Evolutionary conservation across 2,113 vertebrate genomes (phyloP).

Genomic region (Scartelaos histophorus): DNA sequence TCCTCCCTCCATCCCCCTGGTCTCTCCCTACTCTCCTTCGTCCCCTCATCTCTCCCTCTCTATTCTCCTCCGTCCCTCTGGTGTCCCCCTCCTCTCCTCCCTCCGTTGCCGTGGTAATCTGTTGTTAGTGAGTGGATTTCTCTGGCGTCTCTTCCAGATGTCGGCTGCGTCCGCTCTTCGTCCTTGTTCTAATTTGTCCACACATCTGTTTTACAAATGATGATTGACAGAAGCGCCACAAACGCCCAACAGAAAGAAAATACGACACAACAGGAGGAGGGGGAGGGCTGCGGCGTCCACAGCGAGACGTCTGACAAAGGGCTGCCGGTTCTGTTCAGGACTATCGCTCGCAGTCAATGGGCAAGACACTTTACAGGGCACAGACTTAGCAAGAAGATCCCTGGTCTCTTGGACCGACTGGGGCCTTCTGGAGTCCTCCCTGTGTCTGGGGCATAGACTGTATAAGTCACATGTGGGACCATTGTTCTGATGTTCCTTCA

Average conservation of each 20-base stretch:
- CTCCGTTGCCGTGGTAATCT: background rate
- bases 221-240: conserved; percentile 10
- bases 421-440: too few relatives aligned
- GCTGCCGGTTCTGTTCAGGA: too few relatives aligned
- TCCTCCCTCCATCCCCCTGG: background rate
- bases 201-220: conserved; percentile 13
- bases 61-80: background rate
- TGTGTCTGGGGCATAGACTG: too few relatives aligned
- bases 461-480: too few relatives aligned
- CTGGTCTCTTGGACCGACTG: too few relatives aligned
- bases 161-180: background rate
- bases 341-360: too few relatives aligned
- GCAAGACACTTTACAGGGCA: too few relatives aligned
- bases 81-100: too few relatives aligned
- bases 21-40: background rate
- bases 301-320: background rate
- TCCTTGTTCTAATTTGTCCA: conserved; percentile 13
- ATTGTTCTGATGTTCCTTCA: too few relatives aligned
- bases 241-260: background rate
- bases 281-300: background rate
- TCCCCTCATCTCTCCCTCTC: background rate
- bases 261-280: background rate
- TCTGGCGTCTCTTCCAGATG: conserved; percentile 9
- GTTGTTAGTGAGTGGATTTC: conserved; percentile 1
- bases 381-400: too few relatives aligned